These are phyloP conservation scores for Hirundo rustica DNA, from an alignment of 2,797 vertebrate genomes.

Conservation along the genomic window DNA sequence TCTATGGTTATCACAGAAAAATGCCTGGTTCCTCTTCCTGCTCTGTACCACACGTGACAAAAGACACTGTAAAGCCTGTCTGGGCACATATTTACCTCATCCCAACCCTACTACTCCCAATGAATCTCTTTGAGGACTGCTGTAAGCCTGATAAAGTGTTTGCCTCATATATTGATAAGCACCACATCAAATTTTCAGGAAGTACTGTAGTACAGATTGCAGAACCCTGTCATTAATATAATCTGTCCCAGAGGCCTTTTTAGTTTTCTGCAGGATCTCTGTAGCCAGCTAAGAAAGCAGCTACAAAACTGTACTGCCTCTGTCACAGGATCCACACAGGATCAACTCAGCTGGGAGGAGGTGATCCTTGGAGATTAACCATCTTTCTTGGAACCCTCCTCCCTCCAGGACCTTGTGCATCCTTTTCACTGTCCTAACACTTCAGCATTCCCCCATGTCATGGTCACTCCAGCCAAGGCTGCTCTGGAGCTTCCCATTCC, in stretches of 20 bases:
- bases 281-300: neutral
- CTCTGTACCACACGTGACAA: neutral
- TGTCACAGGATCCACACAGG: neutral
- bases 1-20: slow-evolving; percentile 21
- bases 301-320: neutral
- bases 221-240: neutral
- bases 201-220: neutral
- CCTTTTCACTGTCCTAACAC: neutral
- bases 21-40: neutral
- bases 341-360: neutral
- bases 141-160: neutral
- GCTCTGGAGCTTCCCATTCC: neutral
- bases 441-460: too few relatives aligned
- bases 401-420: neutral
- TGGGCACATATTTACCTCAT: neutral
- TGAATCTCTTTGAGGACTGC: neutral
- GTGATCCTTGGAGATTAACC: neutral
- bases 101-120: neutral
- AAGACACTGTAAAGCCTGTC: neutral
- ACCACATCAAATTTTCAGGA: neutral
- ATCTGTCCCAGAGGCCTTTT: neutral
- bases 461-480: neutral
- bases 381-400: neutral
- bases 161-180: neutral
- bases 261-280: neutral